These are phyloP conservation scores for Mastomys natalensis DNA, from an alignment of 2,113 vertebrate species.

Conservation along the genomic window DNA sequence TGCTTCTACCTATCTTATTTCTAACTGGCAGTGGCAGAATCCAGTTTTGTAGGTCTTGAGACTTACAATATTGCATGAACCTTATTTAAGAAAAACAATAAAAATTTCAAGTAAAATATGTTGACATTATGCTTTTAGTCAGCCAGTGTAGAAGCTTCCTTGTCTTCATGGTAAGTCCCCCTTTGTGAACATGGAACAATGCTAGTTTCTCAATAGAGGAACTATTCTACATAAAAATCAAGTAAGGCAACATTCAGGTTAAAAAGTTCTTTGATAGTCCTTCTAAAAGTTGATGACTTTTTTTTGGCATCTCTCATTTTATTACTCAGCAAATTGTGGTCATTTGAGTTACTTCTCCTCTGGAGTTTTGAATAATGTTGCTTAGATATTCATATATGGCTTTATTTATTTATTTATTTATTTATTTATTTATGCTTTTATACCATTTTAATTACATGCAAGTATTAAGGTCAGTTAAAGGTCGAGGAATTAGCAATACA, in stretches of 20 bases:
- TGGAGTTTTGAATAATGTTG: too few relatives aligned
- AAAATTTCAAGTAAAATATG: neutral
- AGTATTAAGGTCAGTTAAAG: too few relatives aligned
- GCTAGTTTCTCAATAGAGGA: conserved; percentile 41
- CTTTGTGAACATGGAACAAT: neutral
- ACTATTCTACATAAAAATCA: conserved; percentile 11
- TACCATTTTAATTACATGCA: too few relatives aligned
- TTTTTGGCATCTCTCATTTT: neutral
- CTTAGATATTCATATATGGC: too few relatives aligned
- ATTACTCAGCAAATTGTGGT: too few relatives aligned
- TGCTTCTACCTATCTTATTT: neutral
- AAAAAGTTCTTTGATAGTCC: neutral
- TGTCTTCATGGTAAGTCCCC: neutral
- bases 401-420: too few relatives aligned
- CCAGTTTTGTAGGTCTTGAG: neutral
- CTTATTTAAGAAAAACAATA: conserved; percentile 23
- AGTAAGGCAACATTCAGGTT: neutral
- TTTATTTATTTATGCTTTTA: too few relatives aligned
- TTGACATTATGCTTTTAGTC: neutral
- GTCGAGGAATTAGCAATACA: too few relatives aligned
- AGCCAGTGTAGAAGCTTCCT: neutral
- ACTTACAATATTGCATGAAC: neutral
- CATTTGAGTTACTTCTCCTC: too few relatives aligned
- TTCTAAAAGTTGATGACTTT: conserved; percentile 26
- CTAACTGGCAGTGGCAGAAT: neutral